Evolutionary conservation across 2,888 invertebrate genomes (phyloP), one percentile per base, ranked within the genome.

Genomic region (Agriopis leucophaearia): DNA sequence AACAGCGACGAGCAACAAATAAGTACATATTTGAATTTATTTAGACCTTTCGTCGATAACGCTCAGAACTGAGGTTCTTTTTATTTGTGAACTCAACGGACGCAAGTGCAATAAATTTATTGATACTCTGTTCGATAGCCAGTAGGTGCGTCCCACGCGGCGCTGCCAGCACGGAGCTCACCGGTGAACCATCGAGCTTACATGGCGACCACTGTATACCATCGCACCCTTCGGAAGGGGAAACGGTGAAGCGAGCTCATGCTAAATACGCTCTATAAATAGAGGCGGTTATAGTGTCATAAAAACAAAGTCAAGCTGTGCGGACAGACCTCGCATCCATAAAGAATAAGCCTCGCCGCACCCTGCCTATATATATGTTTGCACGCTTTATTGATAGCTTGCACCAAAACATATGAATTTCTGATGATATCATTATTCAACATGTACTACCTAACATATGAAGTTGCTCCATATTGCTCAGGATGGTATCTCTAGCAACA

Each of bases 281-380:
- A 91, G 85, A 77, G 73, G 78, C 80, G 82, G 87, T 89, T 90
- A 90, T 89, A 86, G 87, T 88, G 88, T 89, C 89, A 89, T 90
- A 89, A 92, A 92, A 91, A 91, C 88, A 89, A 91, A 90, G 86
- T 91, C 92, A 88, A 87, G 91, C 91, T 92, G 93, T 84, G 91
- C 84, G 77, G 79, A 89, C 89, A 90, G 82, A 82, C 82, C 80
- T 80, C 72, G 81, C 74, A 79, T 77, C 82, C 76, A 86, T 88
- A 88, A 88, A 88, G 81, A 81, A 85, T 87, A 80, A 76, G 78
- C 84, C 83, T 88, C 87, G 85, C 86, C 87, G 86, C 88, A 79
- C 81, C 75, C 71, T 75, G 70, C 44, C 50, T 51, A 55, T 61
- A 18, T 59, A 57, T 66, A n/a, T n/a, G n/a, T n/a, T n/a, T 60